phyloP scores from a whole-genome alignment of 2,888 invertebrate genomes.

The Drosophila rubida region DNA sequence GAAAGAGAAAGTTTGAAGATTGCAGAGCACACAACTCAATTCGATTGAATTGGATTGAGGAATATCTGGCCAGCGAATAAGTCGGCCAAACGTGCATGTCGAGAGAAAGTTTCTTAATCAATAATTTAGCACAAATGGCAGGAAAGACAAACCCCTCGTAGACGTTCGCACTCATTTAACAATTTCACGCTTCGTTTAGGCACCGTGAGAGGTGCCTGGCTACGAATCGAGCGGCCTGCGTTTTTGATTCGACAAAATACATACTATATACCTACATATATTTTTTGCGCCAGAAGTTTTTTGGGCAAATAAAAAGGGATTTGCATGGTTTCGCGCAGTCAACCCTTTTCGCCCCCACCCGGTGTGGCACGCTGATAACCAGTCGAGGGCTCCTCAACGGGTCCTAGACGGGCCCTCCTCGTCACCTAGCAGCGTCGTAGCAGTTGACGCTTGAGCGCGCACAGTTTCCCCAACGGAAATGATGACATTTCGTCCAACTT shows the following conservation, averaged over 20 bases:
- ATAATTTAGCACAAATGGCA: constrained; percentile 62
- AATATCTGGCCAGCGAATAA: constrained; percentile 31
- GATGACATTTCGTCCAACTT: constrained; percentile 82
- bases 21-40: constrained; percentile 35
- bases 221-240: constrained; percentile 14
- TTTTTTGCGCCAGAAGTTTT: constrained; percentile 44
- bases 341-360: constrained; percentile 60
- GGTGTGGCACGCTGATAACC: constrained; percentile 41
- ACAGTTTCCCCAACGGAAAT: constrained; percentile 75
- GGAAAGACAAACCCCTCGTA: constrained; percentile 14
- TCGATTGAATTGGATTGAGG: constrained; percentile 36
- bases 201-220: constrained; percentile 43
- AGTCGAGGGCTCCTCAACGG: constrained; percentile 18
- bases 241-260: constrained; percentile 29
- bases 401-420: constrained; percentile 18
- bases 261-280: neutral
- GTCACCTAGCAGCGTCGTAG: constrained; percentile 4
- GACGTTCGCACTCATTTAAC: constrained; percentile 77
- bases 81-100: constrained; percentile 53
- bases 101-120: constrained; percentile 68
- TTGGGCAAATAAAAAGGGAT: constrained; percentile 63
- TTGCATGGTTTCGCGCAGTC: constrained; percentile 68
- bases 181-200: constrained; percentile 80
- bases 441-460: constrained; percentile 62
- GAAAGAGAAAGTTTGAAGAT: constrained; percentile 2